Base-by-base conservation (phyloP, 2,888 invertebrate genomes). In the Cheilosia urbana region DNA sequence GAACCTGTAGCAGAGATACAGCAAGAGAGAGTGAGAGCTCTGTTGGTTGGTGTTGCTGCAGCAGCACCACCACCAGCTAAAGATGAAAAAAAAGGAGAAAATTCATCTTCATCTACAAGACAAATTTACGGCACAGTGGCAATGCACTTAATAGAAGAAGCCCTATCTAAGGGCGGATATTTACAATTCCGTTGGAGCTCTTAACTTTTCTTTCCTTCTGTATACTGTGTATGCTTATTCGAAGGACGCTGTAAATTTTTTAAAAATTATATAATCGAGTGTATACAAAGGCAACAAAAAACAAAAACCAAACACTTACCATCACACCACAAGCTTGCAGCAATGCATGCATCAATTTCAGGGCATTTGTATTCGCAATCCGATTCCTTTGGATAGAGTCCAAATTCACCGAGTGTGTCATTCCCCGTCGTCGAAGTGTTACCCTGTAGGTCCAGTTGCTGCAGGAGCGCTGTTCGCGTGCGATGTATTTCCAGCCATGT, bases 321-420 rank as follows among this genome's bases (percentile, higher is more conserved):
- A 91, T 96, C 96, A 91, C 96, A 96, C 95, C 96, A 96, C 88
- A 96, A 93, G 89, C 94, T 94, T 77, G 94, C 93, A 90, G 95
- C 94, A 91, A 96, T 96, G 92, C 96, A 97, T 55, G 96, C 96
- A 90, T 95, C 95, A 89, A 96, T 93, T 92, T 96, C 95, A 15
- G 94, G 95, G 92, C 96, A 96, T 90, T 94, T 94, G 90, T 94
- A 93, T 88, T 93, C 92, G 90, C 95, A 95, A 88, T 94, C 94
- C 75, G 91, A 90, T 88, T 92, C 92, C 88, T 90, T 91, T 88
- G 92, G 92, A 91, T 92, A 92, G 63, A 93, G 90, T 87, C 92
- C 92, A 89, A 92, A 92, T 87, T 92, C 92, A 85, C 90, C 91
- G 71, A 92, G 89, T 73, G 92, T 92, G 78, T 92, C 92, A 89